Percentiles rank a stretch among this genome's conserved stretches.
Conservation (phyloP, 2,797 vertebrate genomes). For the Otolemur crassicaudatus region DNA sequence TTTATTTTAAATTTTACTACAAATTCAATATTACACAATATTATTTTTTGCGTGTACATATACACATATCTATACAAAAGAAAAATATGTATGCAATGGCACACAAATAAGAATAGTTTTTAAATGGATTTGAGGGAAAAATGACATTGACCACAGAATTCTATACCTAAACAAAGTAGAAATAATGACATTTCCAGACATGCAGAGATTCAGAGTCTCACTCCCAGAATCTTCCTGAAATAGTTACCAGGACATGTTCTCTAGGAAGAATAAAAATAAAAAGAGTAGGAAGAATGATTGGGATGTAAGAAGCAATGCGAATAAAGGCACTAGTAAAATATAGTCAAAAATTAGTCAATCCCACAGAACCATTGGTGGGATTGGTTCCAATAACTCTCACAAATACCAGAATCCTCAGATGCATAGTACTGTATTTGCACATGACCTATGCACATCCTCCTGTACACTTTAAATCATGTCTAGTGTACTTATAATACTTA, state of each 20-base stretch:
- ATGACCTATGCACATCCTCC: not conserved
- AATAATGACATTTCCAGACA: conserved; percentile 20
- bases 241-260: not conserved
- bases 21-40: not conserved
- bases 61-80: not conserved
- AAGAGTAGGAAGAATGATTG: not conserved
- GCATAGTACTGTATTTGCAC: not conserved
- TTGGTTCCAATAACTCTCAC: not conserved
- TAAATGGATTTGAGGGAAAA: not conserved
- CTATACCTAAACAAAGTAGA: not conserved
- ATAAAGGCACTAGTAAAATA: not conserved
- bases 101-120: not conserved
- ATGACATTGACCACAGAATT: not conserved
- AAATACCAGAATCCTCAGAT: not conserved
- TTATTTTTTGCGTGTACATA: not conserved
- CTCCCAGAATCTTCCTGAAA: not conserved
- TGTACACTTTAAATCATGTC: not conserved
- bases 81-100: not conserved
- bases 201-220: not conserved
- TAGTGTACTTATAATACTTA: not conserved
- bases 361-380: not conserved
- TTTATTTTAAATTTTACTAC: not conserved
- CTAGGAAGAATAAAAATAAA: not conserved
- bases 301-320: not conserved
- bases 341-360: not conserved